Base-by-base conservation (phyloP, 2,888 invertebrate species). In the Eilema sororculum region DNA sequence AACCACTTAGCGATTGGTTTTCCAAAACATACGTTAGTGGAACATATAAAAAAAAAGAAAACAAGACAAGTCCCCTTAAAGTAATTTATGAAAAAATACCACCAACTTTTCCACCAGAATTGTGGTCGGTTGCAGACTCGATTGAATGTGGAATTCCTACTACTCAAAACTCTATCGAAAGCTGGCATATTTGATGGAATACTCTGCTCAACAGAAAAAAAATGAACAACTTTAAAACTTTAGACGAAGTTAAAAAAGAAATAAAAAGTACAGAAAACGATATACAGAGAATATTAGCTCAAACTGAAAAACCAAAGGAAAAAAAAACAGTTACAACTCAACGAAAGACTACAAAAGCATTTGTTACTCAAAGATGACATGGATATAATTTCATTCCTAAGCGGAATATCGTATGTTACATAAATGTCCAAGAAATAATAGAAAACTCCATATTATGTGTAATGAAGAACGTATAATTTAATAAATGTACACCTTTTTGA, bases 101-200 rank as follows among this genome's bases (percentile, higher is more conserved):
- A 68, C 60, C 60, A 24, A 68, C 16, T 63, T 68, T 68, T n/a
- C n/a, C n/a, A n/a, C n/a, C n/a, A n/a, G n/a, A n/a, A n/a, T n/a
- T n/a, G n/a, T n/a, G n/a, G 68, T 59, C 64, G 24, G 57, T 68
- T 37, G 63, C 68, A 63, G 63, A 64, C 25, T 62, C 63, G 16
- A 68, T 68, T 63, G 68, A 63, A 58, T 68, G 64, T 58, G 63
- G 62, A 22, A 57, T 68, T 52, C 68, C 68, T 56, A 56, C 68
- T 16, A 68, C 68, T 58, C 68, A 68, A 63, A 64, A 68, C 62
- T 56, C 56, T 56, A 22, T 56, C 56, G 56, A 56, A n/a, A 56
- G 56, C 56, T 56, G 56, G 56, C 56, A 56, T 9, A 56, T 22
- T n/a, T 22, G 56, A 56, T 56, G 56, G 56, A 56, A 56, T 56